Conservation (phyloP, 2,113 vertebrate genomes). For the Mustelus asterias region DNA sequence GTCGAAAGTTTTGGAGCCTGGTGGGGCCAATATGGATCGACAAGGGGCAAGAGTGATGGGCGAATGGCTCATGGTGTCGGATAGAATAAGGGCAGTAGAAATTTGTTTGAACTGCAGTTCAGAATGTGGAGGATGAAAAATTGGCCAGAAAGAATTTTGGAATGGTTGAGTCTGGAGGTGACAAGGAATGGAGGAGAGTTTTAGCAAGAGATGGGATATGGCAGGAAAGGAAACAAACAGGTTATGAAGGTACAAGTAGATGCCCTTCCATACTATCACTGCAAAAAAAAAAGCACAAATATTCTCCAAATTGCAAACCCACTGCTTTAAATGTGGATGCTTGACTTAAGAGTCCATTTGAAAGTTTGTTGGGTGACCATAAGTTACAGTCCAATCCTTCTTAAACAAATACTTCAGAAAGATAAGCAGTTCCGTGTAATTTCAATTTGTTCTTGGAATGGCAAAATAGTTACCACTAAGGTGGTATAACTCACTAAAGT, state of each 20-base stretch:
- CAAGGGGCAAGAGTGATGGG: not conserved
- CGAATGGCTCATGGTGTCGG: not conserved
- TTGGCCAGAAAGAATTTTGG: not conserved
- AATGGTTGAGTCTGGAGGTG: not conserved
- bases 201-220: not conserved
- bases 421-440: not conserved
- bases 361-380: not conserved
- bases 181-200: not conserved
- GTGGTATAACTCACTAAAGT: not conserved
- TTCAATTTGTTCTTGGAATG: not conserved
- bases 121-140: not conserved
- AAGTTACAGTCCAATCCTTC: not conserved
- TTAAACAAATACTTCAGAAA: not conserved
- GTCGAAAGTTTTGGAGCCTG: not conserved
- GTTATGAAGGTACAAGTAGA: not conserved
- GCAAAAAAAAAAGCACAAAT: not conserved
- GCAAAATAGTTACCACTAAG: not conserved
- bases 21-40: not conserved
- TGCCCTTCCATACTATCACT: not conserved
- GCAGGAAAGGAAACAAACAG: not conserved
- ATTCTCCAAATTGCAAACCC: not conserved
- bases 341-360: not conserved
- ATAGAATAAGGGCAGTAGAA: not conserved
- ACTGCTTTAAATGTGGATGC: not conserved
- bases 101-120: not conserved